phyloP scores from a whole-genome alignment of 2,888 invertebrate genomes.

The Drosophila seclusa region DNA sequence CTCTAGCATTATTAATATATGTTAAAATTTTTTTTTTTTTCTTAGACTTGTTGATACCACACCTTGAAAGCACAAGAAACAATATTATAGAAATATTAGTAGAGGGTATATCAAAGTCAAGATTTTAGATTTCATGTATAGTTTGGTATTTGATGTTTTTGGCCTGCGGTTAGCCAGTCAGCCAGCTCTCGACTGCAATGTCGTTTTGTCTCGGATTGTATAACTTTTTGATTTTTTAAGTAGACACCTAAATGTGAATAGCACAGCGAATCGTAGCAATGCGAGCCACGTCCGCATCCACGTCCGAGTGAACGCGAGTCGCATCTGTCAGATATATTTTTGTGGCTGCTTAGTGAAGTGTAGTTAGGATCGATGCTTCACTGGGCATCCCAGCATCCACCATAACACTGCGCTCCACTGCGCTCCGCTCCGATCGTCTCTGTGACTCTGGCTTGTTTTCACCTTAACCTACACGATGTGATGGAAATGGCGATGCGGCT shows the following conservation, averaged over 20 bases:
- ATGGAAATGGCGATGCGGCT: conserved; percentile 59
- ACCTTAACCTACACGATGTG: conserved; percentile 70
- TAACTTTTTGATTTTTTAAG: conserved; percentile 79
- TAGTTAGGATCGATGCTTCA: conserved; percentile 74
- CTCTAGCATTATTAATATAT: background rate
- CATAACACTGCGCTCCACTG: background rate
- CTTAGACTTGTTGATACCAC: background rate
- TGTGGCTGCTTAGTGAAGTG: conserved; percentile 78
- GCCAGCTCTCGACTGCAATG: conserved; percentile 48
- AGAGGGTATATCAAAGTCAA: conserved; percentile 27
- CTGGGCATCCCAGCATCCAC: conserved; percentile 33
- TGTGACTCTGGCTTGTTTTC: conserved; percentile 64
- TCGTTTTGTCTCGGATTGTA: conserved; percentile 69
- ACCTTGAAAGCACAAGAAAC: background rate
- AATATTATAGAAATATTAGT: too few species aligned
- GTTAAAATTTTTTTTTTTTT: background rate
- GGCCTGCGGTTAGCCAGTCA: conserved; percentile 65
- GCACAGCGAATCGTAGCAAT: conserved; percentile 78
- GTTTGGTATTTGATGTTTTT: conserved; percentile 45
- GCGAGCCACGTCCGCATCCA: conserved; percentile 52
- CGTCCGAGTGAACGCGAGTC: conserved; percentile 66
- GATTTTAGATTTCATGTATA: background rate
- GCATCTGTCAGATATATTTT: conserved; percentile 80
- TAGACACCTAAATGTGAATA: conserved; percentile 81
- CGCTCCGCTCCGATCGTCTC: conserved; percentile 9